Base-by-base conservation (phyloP, 2,888 invertebrate species). In the Acleris sparsana region DNA sequence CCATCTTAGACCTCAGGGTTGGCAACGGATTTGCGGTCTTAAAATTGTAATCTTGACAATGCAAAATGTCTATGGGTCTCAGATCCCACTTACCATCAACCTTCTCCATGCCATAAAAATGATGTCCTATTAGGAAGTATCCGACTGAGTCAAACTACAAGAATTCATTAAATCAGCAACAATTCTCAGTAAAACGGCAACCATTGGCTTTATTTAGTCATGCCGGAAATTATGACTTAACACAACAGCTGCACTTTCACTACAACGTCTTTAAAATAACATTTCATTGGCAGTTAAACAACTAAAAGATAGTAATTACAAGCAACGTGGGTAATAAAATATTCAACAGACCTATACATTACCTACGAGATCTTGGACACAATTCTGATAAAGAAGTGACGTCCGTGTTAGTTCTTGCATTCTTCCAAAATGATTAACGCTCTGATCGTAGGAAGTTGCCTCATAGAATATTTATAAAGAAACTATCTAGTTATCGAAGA, bases 401-500 rank as follows among this genome's bases (percentile, higher is more conserved):
- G 61, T 62, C 57, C 48, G 9, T 25, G 39, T 58, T 5, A 63
- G 51, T 68, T 69, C 56, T 48, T 64, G 62, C 62, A 68, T 64
- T 70, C 68, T 69, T 70, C 67, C 60, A 57, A 3, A 57, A 67
- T 69, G 70, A 56, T 63, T 69, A 68, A 71, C 67, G 33, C 20
- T n/a, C 16, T 53, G 33, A 53, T 6, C 44, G 22, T 51, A 7
- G 7, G n/a, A 16, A 17, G 20, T 59, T 22, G 17, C 13, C 18
- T 52, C 13, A 43, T 13, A 18, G 20, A 53, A 49, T 17, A 49
- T 46, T 39, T 39, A 46, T 46, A 5, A 44, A 44, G n/a, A n/a
- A 44, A 44, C 44, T 44, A 16, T 44, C 16, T 46, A 13, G 5
- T 39, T 13, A 11, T n/a, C 46, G 46, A 46, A n/a, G 46, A 46